Conservation (phyloP, 2,113 vertebrate genomes). For the Sinocyclocheilus anophthalmus region DNA sequence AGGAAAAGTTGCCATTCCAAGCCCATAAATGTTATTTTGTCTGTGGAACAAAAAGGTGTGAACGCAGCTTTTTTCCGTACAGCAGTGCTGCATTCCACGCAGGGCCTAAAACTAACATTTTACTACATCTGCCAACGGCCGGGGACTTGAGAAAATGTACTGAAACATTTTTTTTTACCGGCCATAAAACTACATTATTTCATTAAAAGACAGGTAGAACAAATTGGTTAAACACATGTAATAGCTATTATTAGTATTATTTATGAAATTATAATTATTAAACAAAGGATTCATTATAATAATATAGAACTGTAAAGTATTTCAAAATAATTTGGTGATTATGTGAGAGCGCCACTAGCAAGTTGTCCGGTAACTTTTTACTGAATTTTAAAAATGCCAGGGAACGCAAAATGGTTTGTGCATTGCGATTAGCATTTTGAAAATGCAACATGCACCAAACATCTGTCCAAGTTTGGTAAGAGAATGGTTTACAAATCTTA, state of each 20-base stretch:
- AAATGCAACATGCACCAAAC: too few relatives aligned
- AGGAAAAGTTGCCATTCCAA: neutral
- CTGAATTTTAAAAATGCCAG: neutral
- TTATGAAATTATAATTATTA: too few relatives aligned
- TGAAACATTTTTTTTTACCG: neutral
- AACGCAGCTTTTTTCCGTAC: neutral
- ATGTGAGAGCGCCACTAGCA: neutral
- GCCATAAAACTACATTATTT: neutral
- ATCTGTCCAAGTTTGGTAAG: too few relatives aligned
- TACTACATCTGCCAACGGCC: neutral
- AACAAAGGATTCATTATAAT: too few relatives aligned
- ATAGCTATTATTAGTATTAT: too few relatives aligned
- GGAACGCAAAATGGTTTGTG: too few relatives aligned
- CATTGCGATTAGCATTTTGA: too few relatives aligned
- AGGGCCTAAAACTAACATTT: neutral
- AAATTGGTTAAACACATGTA: too few relatives aligned
- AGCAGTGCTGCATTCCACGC: neutral
- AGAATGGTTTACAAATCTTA: too few relatives aligned
- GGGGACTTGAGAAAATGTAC: neutral
- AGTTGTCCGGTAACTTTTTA: neutral
- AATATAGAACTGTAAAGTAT: too few relatives aligned
- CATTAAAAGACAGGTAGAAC: neutral
- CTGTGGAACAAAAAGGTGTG: neutral
- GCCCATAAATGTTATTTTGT: neutral
- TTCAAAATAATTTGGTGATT: too few relatives aligned